Conservation (phyloP, 2,797 vertebrate genomes). For the Cyclopterus lumpus region DNA sequence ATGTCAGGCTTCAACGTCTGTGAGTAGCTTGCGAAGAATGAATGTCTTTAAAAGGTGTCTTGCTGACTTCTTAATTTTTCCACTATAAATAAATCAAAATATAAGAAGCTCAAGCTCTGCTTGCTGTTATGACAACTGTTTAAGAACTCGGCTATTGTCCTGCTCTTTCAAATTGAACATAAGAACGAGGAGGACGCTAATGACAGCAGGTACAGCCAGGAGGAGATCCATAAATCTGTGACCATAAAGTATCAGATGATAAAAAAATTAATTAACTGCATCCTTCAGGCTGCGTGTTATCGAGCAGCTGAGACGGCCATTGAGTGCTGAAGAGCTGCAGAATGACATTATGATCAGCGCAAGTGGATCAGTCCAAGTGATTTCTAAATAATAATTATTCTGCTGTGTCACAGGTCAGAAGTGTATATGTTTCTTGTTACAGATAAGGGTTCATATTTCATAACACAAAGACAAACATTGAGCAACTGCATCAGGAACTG, state of each 20-base stretch:
- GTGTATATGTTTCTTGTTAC: not conserved
- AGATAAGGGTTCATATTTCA: not conserved
- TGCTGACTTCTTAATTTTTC: not conserved
- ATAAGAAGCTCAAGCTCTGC: not conserved
- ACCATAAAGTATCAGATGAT: slow-evolving; percentile 23
- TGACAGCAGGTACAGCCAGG: not conserved
- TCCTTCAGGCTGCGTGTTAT: not conserved
- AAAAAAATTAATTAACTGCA: not conserved
- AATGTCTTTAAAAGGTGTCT: not conserved
- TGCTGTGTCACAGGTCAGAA: not conserved
- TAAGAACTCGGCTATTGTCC: not conserved
- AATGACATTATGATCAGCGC: slow-evolving; percentile 69
- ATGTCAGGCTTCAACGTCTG: not conserved
- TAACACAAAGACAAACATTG: not conserved
- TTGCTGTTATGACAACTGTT: not conserved
- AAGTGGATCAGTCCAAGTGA: not conserved
- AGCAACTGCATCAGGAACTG: not conserved
- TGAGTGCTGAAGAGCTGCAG: slow-evolving; percentile 79
- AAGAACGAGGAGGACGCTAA: not conserved
- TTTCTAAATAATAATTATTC: too few relatives aligned
- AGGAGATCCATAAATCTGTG: slow-evolving; percentile 1
- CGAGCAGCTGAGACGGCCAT: slow-evolving; percentile 23
- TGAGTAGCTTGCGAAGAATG: not conserved
- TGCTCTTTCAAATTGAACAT: not conserved
- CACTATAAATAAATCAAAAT: not conserved